Evolutionary conservation across 2,797 vertebrate genomes (phyloP).

Genomic region (Chelon labrosus): DNA sequence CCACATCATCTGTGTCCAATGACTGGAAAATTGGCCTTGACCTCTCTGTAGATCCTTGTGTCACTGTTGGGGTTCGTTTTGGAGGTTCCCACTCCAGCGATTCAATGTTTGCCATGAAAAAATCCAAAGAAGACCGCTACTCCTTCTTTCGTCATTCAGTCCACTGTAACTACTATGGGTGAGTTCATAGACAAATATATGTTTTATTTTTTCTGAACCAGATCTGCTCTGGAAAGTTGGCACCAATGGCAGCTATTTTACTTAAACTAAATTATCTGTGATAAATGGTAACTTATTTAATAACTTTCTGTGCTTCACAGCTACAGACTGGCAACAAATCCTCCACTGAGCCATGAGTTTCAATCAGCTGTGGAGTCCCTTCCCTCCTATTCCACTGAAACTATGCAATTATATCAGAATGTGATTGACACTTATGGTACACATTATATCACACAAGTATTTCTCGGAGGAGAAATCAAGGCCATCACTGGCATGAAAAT

Average conservation of each 20-base stretch:
- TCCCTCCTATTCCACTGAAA: conserved; percentile 14
- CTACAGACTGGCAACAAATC: conserved; percentile 48
- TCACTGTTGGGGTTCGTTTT: not conserved
- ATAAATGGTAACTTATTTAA: not conserved
- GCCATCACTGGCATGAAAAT: conserved; percentile 65
- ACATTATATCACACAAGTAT: conserved; percentile 71
- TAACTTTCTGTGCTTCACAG: conserved; percentile 43
- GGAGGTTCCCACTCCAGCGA: conserved; percentile 66
- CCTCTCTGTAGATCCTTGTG: not conserved
- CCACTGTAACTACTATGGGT: conserved; percentile 71
- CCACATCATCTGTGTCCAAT: conserved; percentile 55
- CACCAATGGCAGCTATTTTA: too few species aligned
- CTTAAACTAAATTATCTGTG: too few species aligned
- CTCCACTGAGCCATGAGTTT: conserved; percentile 53
- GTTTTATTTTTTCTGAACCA: not conserved
- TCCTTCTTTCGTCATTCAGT: conserved; percentile 68
- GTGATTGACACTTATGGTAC: conserved; percentile 75
- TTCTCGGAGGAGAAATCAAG: conserved; percentile 66
- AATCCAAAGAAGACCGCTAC: conserved; percentile 75
- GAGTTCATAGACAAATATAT: conserved; percentile 15
- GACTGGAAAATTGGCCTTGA: conserved; percentile 68
- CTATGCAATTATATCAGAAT: conserved; percentile 7
- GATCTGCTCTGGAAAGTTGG: too few species aligned
- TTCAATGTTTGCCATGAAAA: conserved; percentile 49
- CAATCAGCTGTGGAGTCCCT: conserved; percentile 36